Evolutionary conservation across 2,797 vertebrate species (phyloP).

Genomic region (Micropoecilia bifurca): DNA sequence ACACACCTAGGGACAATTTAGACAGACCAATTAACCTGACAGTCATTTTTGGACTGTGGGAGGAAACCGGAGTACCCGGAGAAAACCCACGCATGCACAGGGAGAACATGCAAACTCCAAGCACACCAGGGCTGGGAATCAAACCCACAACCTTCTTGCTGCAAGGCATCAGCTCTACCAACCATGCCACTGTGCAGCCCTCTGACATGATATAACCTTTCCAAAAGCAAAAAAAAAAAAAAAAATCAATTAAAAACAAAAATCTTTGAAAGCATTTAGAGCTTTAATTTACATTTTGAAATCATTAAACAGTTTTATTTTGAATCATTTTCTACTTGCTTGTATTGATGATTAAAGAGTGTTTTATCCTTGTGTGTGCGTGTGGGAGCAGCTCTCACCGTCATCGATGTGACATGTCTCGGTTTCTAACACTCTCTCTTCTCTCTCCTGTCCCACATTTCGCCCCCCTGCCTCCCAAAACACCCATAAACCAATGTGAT

Average conservation of each 20-base stretch:
- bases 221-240: background rate
- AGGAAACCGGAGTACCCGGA: no score
- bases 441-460: slow-evolving; percentile 2
- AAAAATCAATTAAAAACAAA: background rate
- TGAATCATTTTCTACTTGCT: background rate
- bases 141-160: no score
- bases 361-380: background rate
- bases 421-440: background rate
- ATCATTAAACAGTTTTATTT: background rate
- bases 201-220: background rate
- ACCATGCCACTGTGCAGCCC: no score
- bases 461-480: slow-evolving; percentile 18
- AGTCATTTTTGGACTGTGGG: no score
- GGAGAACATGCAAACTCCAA: no score
- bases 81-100: no score
- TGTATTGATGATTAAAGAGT: background rate
- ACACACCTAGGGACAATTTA: no score
- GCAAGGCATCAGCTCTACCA: no score
- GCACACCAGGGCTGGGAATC: no score
- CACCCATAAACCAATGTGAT: slow-evolving; percentile 17
- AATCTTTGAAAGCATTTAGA: background rate
- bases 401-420: background rate
- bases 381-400: background rate
- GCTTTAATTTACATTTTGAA: background rate
- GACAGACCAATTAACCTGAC: no score